Conservation (phyloP, 1,140 invertebrate genomes). For the Dendrolimus punctatus region DNA sequence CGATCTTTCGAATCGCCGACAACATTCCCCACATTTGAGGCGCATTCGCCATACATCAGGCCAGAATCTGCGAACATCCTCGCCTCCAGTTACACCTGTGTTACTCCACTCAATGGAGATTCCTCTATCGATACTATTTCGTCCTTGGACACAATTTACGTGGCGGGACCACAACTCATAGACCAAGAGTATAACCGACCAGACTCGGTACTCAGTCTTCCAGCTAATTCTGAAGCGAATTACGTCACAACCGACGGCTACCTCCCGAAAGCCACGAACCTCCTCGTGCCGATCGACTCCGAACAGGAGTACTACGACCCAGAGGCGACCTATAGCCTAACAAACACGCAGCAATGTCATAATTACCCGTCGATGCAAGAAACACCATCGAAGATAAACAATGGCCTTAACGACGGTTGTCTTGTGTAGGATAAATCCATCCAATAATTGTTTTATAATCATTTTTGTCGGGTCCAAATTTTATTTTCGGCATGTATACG, state of each 20-base stretch:
- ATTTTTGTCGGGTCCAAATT: slow-evolving; percentile 53
- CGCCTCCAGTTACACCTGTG: slow-evolving; percentile 66
- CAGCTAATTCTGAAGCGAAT: slow-evolving; percentile 36
- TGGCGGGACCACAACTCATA: slow-evolving; percentile 35
- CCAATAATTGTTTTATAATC: slow-evolving; percentile 12
- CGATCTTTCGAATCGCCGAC: slow-evolving; percentile 57
- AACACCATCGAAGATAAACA: slow-evolving; percentile 54
- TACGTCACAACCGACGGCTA: slow-evolving; percentile 58
- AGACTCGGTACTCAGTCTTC: slow-evolving; percentile 62
- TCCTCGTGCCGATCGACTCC: slow-evolving; percentile 52
- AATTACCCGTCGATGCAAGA: slow-evolving; percentile 49
- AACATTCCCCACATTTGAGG: slow-evolving; percentile 60
- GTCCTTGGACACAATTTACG: slow-evolving; percentile 49
- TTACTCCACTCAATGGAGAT: slow-evolving; percentile 45
- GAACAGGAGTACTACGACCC: slow-evolving; percentile 60
- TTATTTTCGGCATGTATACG: slow-evolving; percentile 54
- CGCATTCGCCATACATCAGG: slow-evolving; percentile 64
- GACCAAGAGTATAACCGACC: slow-evolving; percentile 51
- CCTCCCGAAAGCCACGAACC: slow-evolving; percentile 54
- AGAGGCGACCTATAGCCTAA: slow-evolving; percentile 47
- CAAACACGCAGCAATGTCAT: slow-evolving; percentile 51
- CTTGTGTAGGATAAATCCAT: slow-evolving; percentile 48
- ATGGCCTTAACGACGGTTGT: slow-evolving; percentile 67
- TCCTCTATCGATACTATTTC: slow-evolving; percentile 55
- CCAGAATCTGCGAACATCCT: slow-evolving; percentile 68